A percentile compares a stretch with the other conserved stretches of the same genome.
These are phyloP conservation scores for Dendroctonus ponderosae DNA, from an alignment of 1,140 invertebrate species.

Conservation along the genomic window DNA sequence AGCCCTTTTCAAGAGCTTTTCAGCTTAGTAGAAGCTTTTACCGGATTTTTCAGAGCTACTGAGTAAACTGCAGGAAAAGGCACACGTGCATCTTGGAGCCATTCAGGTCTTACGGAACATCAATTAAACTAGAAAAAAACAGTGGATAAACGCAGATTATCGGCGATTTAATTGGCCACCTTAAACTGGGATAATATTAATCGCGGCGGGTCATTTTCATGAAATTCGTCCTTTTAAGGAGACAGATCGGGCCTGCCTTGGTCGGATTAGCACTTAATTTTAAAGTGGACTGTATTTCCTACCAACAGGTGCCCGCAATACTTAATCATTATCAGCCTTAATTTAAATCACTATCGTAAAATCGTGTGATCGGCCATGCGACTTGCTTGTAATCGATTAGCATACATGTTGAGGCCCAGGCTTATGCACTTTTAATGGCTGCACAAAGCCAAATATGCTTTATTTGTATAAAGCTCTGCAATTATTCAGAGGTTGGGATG, in stretches of 20 bases:
- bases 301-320: constrained; percentile 16
- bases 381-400: constrained; percentile 8
- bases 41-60: too few species aligned
- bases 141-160: too few species aligned
- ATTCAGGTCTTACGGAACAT: too few species aligned
- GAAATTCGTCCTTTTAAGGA: constrained; percentile 28
- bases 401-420: constrained; percentile 4
- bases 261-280: constrained; percentile 25
- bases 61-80: too few species aligned
- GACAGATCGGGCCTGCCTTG: constrained; percentile 10
- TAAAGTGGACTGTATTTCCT: constrained; percentile 16
- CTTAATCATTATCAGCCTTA: constrained; percentile 16
- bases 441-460: constrained; percentile 6
- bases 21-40: too few species aligned
- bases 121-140: too few species aligned
- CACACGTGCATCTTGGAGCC: too few species aligned
- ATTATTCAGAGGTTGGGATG: constrained; percentile 10
- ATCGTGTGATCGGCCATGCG: background rate
- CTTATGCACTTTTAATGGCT: constrained; percentile 15
- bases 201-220: constrained; percentile 10
- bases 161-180: too few species aligned
- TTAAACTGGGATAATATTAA: too few species aligned
- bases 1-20: too few species aligned
- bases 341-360: constrained; percentile 19
- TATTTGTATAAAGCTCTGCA: constrained; percentile 10